Percentiles rank a stretch among this genome's conserved stretches.
phyloP scores from a whole-genome alignment of 2,113 vertebrate genomes.

The Alligator sinensis region DNA sequence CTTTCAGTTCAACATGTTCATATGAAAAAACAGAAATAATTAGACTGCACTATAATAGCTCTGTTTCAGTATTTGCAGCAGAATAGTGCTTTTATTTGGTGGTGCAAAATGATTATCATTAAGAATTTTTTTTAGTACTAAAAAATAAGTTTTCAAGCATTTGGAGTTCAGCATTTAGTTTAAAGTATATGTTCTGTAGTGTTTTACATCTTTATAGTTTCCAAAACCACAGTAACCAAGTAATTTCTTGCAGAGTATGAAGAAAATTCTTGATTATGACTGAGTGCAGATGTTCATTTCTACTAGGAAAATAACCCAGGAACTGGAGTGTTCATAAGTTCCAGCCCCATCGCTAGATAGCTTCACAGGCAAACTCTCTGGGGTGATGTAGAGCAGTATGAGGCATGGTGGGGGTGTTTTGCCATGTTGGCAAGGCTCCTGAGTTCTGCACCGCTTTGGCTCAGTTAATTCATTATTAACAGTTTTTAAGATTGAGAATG shows the following conservation, averaged over 20 bases:
- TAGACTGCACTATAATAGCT: no score
- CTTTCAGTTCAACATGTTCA: neutral
- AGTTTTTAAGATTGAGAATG: no score
- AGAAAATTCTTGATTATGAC: neutral
- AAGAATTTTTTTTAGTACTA: neutral
- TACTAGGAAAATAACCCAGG: no score
- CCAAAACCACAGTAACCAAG: neutral
- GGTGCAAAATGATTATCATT: neutral
- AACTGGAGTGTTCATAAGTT: no score
- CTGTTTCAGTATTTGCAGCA: neutral
- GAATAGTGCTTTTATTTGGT: neutral
- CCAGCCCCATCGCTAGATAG: no score
- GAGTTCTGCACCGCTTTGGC: neutral
- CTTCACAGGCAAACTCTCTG: no score
- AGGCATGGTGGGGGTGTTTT: neutral
- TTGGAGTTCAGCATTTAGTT: constrained; percentile 2
- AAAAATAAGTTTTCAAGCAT: neutral
- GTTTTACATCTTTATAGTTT: neutral
- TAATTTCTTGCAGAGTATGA: neutral
- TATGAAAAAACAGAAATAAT: no score
- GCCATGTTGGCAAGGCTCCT: neutral
- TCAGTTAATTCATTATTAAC: no score
- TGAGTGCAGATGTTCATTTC: no score
- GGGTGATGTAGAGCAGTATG: no score
- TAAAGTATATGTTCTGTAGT: neutral